Base-by-base conservation (phyloP, 2,113 vertebrate genomes). In the Alexandromys fortis region DNA sequence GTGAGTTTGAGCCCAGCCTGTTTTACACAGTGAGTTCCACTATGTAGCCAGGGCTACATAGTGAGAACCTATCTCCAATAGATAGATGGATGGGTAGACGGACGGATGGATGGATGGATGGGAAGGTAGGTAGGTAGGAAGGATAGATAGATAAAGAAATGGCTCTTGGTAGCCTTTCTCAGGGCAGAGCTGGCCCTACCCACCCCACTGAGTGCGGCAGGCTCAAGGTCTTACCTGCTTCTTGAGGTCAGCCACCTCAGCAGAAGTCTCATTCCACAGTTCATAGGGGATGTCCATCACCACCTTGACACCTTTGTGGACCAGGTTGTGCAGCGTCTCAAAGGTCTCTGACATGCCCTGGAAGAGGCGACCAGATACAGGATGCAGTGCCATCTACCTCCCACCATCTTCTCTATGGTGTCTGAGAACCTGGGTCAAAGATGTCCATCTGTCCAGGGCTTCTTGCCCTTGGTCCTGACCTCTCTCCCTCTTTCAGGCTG, bases 261-360 rank as follows among this genome's bases (percentile, higher is more conserved):
- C 99, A 0, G 99, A 99, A 0, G 99, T 99, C 98, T 99, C 99
- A 0, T 99, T 99, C 99, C 99, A 99, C 88, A 99, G 98, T 98
- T 99, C 99, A 0, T 99, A 99, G 45, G 99, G 99, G 81, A 99
- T 99, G 93, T 99, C 99, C 99, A 99, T 99, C 97, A 99, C 99
- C 96, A 99, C 99, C 96, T 99, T 99, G 96, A 99, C 99, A 0
- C 99, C 99, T 97, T 99, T 99, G 89, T 99, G 99, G 47, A 99
- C 99, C 97, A 99, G 97, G 86, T 99, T 99, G 86, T 99, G 99
- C 1, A 99, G 98, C 0, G 99, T 99, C 98, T 99, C 99, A 58
- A 99, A 99, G 0, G 99, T 99, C 98, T 99, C 99, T 0, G 99
- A 99, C 99, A 99, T 99, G 72, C 99, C 99, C 99, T 99, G 97